These are phyloP conservation scores for Nephrotoma guestfalica DNA, from an alignment of 2,888 invertebrate genomes.

Conservation along the genomic window DNA sequence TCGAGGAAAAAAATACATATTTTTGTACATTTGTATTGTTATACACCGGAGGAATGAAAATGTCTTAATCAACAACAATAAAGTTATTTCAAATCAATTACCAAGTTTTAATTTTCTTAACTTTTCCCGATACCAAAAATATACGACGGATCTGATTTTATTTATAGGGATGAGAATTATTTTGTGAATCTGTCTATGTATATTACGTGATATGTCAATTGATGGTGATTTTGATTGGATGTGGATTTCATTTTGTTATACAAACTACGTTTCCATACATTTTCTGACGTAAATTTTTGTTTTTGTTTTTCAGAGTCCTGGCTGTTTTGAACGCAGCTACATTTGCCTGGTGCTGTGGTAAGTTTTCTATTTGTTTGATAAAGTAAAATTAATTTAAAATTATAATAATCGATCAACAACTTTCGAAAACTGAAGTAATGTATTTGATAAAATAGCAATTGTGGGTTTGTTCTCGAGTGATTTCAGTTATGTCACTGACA, in stretches of 20 bases:
- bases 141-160: background rate
- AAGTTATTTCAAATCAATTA: background rate
- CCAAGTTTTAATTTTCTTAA: background rate
- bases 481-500: no score
- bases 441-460: no score
- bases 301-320: no score
- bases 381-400: no score
- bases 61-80: background rate
- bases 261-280: no score
- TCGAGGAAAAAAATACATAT: background rate
- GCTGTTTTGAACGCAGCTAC: no score
- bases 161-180: background rate
- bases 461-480: no score
- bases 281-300: no score
- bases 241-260: background rate
- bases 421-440: no score
- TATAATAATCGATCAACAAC: no score
- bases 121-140: background rate
- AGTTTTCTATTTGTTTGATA: no score
- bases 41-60: background rate
- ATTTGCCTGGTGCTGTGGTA: no score
- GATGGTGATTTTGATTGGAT: background rate
- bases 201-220: background rate
- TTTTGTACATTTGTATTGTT: background rate
- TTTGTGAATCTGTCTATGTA: background rate